Evolutionary conservation across 2,888 invertebrate genomes (phyloP).

Genomic region (Cosmia trapezina): DNA sequence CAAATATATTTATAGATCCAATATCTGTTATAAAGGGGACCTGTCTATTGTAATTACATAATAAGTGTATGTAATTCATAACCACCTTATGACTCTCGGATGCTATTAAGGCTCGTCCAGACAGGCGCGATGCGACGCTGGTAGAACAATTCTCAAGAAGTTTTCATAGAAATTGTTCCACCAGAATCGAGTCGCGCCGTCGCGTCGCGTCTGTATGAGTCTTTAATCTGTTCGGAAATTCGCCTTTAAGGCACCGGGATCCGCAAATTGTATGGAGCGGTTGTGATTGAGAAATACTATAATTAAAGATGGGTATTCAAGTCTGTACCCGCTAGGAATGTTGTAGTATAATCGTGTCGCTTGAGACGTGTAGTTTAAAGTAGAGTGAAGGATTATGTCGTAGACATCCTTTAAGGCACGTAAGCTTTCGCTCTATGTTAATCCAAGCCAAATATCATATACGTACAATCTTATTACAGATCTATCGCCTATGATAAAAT

Average conservation of each 20-base stretch:
- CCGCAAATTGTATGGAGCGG: not conserved
- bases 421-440: no score
- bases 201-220: no score
- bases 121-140: no score
- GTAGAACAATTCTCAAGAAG: no score
- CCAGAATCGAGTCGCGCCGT: no score
- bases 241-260: not conserved
- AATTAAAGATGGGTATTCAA: not conserved
- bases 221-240: not conserved
- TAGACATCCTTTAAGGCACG: not conserved
- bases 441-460: no score
- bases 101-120: not conserved
- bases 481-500: no score
- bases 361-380: not conserved
- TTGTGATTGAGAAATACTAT: slow-evolving; percentile 2
- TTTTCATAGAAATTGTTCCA: no score
- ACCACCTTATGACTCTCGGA: slow-evolving; percentile 1
- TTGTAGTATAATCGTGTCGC: not conserved
- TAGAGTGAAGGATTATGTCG: not conserved
- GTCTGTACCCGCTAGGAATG: not conserved
- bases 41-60: slow-evolving; percentile 37
- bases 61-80: slow-evolving; percentile 6
- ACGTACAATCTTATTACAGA: no score
- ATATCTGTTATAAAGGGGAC: slow-evolving; percentile 41
- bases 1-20: slow-evolving; percentile 27